Base-by-base conservation (phyloP, 2,888 invertebrate genomes). In the Lepas anatifera region DNA sequence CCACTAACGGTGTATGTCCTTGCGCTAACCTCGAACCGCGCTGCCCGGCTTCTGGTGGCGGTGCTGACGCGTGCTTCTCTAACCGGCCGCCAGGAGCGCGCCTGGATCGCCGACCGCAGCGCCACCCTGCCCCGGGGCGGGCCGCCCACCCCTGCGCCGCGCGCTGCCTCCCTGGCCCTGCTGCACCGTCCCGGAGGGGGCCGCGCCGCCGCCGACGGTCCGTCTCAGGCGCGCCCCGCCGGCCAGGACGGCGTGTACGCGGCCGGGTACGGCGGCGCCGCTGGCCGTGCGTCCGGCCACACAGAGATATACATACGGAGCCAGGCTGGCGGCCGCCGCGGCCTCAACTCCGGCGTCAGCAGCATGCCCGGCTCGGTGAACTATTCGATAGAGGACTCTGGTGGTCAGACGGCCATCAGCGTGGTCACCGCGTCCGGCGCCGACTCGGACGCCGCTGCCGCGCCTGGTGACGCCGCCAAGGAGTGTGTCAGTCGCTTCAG, bases 301-400 rank as follows among this genome's bases (percentile, higher is more conserved):
- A 70, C 71, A 70, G 52, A 69, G 16, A n/a, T n/a, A n/a, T n/a
- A n/a, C n/a, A n/a, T n/a, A 70, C 73, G 18, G 46, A 66, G 16
- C 71, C 73, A 8, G 22, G 70, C 16, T 70, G 46, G 29, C 69
- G 63, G 6, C 69, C 69, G 67, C 69, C 67, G 11, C 27, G 32
- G 11, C n/a, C 69, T 13, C 68, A 35, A 52, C 41, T 25, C 13
- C 39, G 58, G 22, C 39, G 71, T 25, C n/a, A n/a, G n/a, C n/a
- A n/a, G n/a, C n/a, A n/a, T n/a, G n/a, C n/a, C n/a, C n/a, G n/a
- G n/a, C n/a, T n/a, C n/a, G n/a, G n/a, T n/a, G n/a, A n/a, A n/a
- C n/a, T n/a, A n/a, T n/a, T n/a, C n/a, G n/a, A n/a, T n/a, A n/a
- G n/a, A n/a, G n/a, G n/a, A n/a, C n/a, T n/a, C n/a, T n/a, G n/a